Percentiles rank a stretch among this genome's conserved stretches.
phyloP scores from a whole-genome alignment of 2,888 invertebrate species.

The Pammene fasciana region DNA sequence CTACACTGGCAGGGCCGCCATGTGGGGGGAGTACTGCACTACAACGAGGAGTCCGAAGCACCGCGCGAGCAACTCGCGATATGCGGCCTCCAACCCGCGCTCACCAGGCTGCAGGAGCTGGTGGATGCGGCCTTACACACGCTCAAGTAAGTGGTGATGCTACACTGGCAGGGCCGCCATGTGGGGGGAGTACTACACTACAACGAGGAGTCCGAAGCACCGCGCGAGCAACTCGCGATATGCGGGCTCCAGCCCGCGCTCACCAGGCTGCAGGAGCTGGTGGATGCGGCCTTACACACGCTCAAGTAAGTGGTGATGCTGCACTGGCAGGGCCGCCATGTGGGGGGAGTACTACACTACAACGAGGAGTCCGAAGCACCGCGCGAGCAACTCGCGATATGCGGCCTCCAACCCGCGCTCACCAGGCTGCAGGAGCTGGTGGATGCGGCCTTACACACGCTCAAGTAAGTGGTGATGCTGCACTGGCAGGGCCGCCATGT shows the following conservation, averaged over 20 bases:
- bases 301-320: constrained; percentile 50
- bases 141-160: constrained; percentile 50
- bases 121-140: constrained; percentile 53
- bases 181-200: not conserved
- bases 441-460: constrained; percentile 51
- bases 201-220: constrained; percentile 43
- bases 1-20: not conserved
- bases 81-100: constrained; percentile 48
- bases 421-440: constrained; percentile 52
- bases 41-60: constrained; percentile 43
- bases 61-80: constrained; percentile 48
- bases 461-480: constrained; percentile 49
- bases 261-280: constrained; percentile 51
- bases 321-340: not conserved
- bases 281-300: constrained; percentile 53
- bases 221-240: constrained; percentile 48
- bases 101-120: constrained; percentile 52
- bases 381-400: constrained; percentile 48
- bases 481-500: not conserved
- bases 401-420: constrained; percentile 49
- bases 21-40: not conserved
- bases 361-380: constrained; percentile 43
- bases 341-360: too few species aligned
- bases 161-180: not conserved
- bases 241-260: constrained; percentile 49